phyloP scores from a whole-genome alignment of 2,797 vertebrate species.

The Tragelaphus eurycerus region DNA sequence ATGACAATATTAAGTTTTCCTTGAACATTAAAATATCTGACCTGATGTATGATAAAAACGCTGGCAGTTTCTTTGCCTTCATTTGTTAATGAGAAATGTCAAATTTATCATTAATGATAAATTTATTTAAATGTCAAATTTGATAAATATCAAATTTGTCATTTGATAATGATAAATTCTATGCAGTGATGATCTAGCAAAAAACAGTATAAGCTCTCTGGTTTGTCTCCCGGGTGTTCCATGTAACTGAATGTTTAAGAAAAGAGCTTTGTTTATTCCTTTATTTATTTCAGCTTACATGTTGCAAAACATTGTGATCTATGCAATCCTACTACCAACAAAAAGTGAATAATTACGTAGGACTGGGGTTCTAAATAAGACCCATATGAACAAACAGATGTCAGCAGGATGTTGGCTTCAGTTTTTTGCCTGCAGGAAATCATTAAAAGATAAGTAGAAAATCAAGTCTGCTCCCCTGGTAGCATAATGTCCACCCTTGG shows the following conservation, averaged over 20 bases:
- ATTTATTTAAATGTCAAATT: no score
- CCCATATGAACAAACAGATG: slow-evolving; percentile 52
- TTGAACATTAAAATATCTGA: slow-evolving; percentile 10
- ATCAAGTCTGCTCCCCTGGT: slow-evolving; percentile 54
- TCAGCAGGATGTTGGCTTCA: slow-evolving; percentile 33
- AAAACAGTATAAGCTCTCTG: neutral
- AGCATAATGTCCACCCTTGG: slow-evolving; percentile 27
- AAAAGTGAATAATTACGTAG: slow-evolving; percentile 55
- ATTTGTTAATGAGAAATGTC: slow-evolving; percentile 42
- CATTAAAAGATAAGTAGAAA: slow-evolving; percentile 66
- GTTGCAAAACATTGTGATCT: slow-evolving; percentile 18
- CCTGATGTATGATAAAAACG: slow-evolving; percentile 34
- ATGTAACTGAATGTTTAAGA: neutral
- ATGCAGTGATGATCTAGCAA: neutral
- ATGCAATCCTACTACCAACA: slow-evolving; percentile 21
- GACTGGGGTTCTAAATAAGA: slow-evolving; percentile 52
- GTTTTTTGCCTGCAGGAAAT: slow-evolving; percentile 54
- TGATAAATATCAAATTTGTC: no score
- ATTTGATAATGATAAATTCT: neutral
- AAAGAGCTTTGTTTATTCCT: slow-evolving; percentile 36
- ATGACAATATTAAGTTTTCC: neutral
- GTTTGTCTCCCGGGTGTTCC: neutral
- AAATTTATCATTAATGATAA: no score
- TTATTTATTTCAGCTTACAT: slow-evolving; percentile 52
- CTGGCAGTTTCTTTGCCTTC: neutral